These are phyloP conservation scores for Acromyrmex heyeri DNA, from an alignment of 1,140 invertebrate species.

Conservation along the genomic window DNA sequence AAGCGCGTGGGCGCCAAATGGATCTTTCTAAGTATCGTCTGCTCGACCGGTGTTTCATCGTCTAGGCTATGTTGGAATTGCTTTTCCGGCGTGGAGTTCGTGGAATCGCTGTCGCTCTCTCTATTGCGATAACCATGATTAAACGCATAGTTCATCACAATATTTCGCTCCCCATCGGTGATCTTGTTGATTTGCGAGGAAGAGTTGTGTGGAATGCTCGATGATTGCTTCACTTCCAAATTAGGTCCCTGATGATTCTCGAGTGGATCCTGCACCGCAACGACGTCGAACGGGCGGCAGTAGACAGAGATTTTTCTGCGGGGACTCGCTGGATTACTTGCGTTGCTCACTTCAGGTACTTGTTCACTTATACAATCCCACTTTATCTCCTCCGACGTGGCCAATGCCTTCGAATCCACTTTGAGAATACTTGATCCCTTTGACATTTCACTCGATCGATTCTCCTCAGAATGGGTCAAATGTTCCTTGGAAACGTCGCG, in stretches of 20 bases:
- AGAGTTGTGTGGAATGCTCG: slow-evolving; percentile 16
- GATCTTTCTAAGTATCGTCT: background rate
- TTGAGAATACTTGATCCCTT: background rate
- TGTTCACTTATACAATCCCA: background rate
- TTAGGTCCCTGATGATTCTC: background rate
- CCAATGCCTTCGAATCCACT: background rate
- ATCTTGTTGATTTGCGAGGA: slow-evolving; percentile 5
- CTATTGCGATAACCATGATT: slow-evolving; percentile 21
- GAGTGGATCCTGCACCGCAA: slow-evolving; percentile 53
- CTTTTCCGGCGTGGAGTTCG: background rate
- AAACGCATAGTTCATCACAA: slow-evolving; percentile 2
- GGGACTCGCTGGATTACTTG: slow-evolving; percentile 44
- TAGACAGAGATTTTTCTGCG: slow-evolving; percentile 78
- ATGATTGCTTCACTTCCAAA: slow-evolving; percentile 30
- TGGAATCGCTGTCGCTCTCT: slow-evolving; percentile 50
- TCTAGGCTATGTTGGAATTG: background rate
- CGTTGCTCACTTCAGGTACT: background rate
- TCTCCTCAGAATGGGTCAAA: background rate
- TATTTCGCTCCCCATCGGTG: background rate
- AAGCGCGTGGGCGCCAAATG: background rate
- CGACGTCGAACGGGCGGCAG: slow-evolving; percentile 74
- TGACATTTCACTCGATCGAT: slow-evolving; percentile 1
- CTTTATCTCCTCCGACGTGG: background rate
- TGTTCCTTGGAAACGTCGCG: background rate
- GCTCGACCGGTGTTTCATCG: background rate